A percentile compares a stretch with the other conserved stretches of the same genome.
Conservation (phyloP, 37 sponge, comb jelly and placozoan species). For the Axinella damicornis region DNA sequence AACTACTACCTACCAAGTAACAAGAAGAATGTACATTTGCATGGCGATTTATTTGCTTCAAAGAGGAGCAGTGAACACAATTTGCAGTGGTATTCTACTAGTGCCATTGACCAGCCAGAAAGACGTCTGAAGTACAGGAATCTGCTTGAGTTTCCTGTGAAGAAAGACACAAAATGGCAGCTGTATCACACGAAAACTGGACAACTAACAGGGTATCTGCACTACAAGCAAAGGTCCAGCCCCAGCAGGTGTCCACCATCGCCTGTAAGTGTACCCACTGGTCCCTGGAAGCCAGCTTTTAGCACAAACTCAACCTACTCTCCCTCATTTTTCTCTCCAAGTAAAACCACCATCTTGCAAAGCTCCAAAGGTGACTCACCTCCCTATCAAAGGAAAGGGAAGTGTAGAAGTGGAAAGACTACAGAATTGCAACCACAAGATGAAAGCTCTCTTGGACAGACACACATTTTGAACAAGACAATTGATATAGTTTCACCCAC, state of each 20-base stretch:
- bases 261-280: too few relatives aligned
- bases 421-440: too few relatives aligned
- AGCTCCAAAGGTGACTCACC: neutral
- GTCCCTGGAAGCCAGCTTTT: conserved; percentile 11
- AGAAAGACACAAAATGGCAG: neutral
- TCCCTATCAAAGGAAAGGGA: too few relatives aligned
- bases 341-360: neutral
- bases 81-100: too few relatives aligned
- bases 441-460: too few relatives aligned
- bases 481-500: neutral
- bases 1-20: neutral
- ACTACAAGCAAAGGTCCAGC: neutral
- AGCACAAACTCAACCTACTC: neutral
- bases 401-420: neutral
- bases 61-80: too few relatives aligned
- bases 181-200: conserved; percentile 24
- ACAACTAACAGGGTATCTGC: neutral
- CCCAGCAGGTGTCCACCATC: neutral
- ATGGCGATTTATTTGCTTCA: neutral
- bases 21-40: neutral
- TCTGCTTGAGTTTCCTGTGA: neutral
- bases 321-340: neutral
- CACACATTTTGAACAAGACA: too few relatives aligned
- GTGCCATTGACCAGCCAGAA: neutral
- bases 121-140: neutral